phyloP scores from a whole-genome alignment of 2,113 vertebrate genomes.

The Spilogale gracilis region DNA sequence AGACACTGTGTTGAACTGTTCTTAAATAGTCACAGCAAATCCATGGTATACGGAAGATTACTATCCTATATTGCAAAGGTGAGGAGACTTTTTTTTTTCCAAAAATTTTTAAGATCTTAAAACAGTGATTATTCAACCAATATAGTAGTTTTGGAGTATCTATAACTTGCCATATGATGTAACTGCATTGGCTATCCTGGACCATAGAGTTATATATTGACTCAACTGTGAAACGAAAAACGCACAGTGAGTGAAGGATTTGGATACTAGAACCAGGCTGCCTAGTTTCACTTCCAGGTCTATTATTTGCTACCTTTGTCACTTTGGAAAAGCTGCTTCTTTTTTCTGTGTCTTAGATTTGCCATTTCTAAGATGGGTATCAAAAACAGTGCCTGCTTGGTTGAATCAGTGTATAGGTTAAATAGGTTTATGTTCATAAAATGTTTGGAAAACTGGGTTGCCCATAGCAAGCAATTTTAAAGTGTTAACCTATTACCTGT shows the following conservation, averaged over 20 bases:
- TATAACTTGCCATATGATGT: not conserved
- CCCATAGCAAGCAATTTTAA: not conserved
- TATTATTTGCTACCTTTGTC: not conserved
- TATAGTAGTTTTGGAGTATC: not conserved
- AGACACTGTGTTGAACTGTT: not conserved
- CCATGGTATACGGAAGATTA: not conserved
- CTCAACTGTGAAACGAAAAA: not conserved
- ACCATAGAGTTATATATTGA: not conserved
- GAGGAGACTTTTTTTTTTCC: not conserved
- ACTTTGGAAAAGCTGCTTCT: not conserved
- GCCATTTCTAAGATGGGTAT: not conserved
- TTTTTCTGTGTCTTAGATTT: not conserved
- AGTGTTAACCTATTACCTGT: not conserved
- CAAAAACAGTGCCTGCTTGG: not conserved
- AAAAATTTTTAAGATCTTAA: not conserved
- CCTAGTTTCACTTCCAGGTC: not conserved
- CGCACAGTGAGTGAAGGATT: not conserved
- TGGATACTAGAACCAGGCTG: not conserved
- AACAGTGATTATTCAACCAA: not conserved
- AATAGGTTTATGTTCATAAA: not conserved
- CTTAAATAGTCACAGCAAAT: not conserved
- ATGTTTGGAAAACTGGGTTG: not conserved
- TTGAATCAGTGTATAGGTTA: not conserved
- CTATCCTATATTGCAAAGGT: not conserved
- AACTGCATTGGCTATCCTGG: not conserved